These are phyloP conservation scores for Microcebus ravelobensis DNA, from an alignment of 2,113 vertebrate genomes.

Conservation along the genomic window DNA sequence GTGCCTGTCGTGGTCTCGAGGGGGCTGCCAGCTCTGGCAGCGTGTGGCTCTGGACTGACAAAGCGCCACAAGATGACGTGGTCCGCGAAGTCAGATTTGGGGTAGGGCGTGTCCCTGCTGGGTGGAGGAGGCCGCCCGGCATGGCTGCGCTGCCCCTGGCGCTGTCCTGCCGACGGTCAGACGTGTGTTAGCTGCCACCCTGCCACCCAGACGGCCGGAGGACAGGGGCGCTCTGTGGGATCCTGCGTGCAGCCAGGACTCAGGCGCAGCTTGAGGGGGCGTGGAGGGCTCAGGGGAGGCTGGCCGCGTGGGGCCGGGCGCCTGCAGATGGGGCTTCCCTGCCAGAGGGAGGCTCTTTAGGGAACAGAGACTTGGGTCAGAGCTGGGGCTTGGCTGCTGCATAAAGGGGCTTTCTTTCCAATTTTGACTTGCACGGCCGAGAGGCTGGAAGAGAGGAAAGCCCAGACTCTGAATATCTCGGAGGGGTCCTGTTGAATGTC, in stretches of 20 bases:
- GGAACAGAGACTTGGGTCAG: neutral
- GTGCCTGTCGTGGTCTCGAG: rapidly evolving
- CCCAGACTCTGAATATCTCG: neutral
- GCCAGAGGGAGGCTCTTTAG: neutral
- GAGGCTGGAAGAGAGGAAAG: neutral
- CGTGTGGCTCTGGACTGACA: neutral
- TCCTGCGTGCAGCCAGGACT: neutral
- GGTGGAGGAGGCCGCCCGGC: no score
- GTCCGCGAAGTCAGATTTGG: rapidly evolving
- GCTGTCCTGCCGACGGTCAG: neutral
- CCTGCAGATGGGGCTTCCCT: neutral
- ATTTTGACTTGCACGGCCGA: neutral
- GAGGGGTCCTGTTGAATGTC: neutral
- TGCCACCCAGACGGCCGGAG: neutral
- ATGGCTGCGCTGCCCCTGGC: neutral
- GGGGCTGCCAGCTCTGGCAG: neutral
- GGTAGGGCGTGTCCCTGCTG: no score
- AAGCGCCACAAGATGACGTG: neutral
- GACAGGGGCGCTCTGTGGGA: slow-evolving; percentile 62
- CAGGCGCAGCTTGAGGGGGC: neutral
- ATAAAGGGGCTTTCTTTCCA: slow-evolving; percentile 75
- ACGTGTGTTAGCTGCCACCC: neutral
- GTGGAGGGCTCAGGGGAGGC: neutral
- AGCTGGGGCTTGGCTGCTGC: neutral
- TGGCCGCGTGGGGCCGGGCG: neutral